Conservation (phyloP, 2,113 vertebrate genomes). For the Oceanodroma tethys region DNA sequence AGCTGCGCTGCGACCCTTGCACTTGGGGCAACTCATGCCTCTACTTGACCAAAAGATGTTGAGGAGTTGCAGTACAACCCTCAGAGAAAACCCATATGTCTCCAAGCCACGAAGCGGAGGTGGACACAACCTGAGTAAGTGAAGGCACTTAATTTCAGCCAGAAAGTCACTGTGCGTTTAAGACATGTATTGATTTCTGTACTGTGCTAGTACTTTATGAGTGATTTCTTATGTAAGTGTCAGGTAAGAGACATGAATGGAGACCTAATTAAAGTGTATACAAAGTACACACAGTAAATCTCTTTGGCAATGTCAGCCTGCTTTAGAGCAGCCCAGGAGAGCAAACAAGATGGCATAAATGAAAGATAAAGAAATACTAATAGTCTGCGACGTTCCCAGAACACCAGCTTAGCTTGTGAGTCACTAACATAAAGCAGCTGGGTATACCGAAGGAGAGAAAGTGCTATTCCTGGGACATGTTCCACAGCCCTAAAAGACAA, state of each 20-base stretch:
- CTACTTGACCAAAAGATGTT: background rate
- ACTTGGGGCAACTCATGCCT: background rate
- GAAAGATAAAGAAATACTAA: conserved; percentile 45
- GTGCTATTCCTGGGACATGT: background rate
- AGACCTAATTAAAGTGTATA: conserved; percentile 58
- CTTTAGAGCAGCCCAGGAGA: conserved; percentile 32
- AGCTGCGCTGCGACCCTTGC: background rate
- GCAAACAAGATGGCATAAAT: conserved; percentile 33
- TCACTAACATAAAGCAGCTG: background rate
- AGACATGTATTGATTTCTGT: conserved; percentile 3
- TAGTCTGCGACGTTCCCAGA: background rate
- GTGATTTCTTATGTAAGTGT: conserved; percentile 62
- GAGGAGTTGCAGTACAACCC: background rate
- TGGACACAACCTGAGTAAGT: background rate
- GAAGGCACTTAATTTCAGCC: conserved; percentile 42
- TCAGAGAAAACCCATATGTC: background rate
- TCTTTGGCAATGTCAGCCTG: conserved; percentile 47
- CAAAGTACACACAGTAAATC: conserved; percentile 40
- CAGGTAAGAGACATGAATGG: conserved; percentile 52
- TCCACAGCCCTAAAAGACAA: background rate
- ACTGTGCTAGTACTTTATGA: conserved; percentile 44
- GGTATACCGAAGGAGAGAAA: background rate
- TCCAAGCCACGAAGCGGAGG: background rate
- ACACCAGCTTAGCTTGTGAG: background rate
- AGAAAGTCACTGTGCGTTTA: background rate